Evolutionary conservation across 2,113 vertebrate species (phyloP).

Genomic region (Nannobrachium achirus): DNA sequence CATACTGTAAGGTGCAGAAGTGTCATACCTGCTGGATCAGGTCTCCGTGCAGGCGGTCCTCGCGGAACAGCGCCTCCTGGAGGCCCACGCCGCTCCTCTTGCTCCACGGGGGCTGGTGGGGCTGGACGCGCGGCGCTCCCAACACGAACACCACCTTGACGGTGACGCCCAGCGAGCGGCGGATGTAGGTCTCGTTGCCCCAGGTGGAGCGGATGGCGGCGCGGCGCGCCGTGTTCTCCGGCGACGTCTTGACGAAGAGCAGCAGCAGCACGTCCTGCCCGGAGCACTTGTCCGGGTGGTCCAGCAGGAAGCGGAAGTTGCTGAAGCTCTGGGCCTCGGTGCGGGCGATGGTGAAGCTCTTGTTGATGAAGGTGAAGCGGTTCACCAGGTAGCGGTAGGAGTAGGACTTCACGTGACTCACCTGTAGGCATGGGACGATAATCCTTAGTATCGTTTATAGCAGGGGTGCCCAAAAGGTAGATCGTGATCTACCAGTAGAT

Average conservation of each 20-base stretch:
- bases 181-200: constrained; percentile 89
- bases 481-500: too few relatives aligned
- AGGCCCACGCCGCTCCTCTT: background rate
- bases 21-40: constrained; percentile 85
- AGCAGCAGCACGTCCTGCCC: constrained; percentile 87
- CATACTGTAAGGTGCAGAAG: too few relatives aligned
- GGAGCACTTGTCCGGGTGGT: constrained; percentile 86
- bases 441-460: too few relatives aligned
- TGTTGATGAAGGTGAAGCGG: constrained; percentile 85
- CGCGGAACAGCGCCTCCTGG: constrained; percentile 78
- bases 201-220: constrained; percentile 89
- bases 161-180: constrained; percentile 79
- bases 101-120: constrained; percentile 31
- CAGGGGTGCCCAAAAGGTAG: too few relatives aligned
- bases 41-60: constrained; percentile 83
- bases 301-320: constrained; percentile 86
- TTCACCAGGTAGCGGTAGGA: constrained; percentile 90
- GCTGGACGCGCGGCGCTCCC: constrained; percentile 63
- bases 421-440: too few relatives aligned
- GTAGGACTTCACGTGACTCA: constrained; percentile 87
- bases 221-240: constrained; percentile 84
- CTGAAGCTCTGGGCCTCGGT: constrained; percentile 70
- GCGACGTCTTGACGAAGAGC: constrained; percentile 90
- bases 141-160: constrained; percentile 91
- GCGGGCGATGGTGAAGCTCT: constrained; percentile 83